Conservation (phyloP, 2,797 vertebrate species). For the Cyprinella venusta region DNA sequence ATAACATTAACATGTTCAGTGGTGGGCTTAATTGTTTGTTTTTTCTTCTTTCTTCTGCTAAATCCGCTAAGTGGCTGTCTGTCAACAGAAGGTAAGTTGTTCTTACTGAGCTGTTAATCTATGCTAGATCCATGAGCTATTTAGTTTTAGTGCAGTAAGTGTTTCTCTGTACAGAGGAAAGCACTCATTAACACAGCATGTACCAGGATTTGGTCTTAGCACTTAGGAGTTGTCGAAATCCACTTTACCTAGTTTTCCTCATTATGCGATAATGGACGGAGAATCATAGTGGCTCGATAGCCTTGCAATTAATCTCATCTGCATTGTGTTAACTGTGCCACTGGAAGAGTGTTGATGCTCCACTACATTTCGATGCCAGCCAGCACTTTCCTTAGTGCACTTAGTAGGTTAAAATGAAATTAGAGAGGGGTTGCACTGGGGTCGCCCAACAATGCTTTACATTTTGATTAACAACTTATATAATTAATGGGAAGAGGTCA, state of each 20-base stretch:
- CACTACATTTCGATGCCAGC: not conserved
- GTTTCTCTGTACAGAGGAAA: conserved; percentile 49
- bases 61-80: conserved; percentile 35
- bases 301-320: conserved; percentile 55
- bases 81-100: conserved; percentile 36
- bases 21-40: conserved; percentile 8
- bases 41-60: conserved; percentile 25
- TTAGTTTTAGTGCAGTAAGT: conserved; percentile 46
- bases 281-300: conserved; percentile 38
- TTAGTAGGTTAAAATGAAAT: conserved; percentile 22
- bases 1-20: not conserved
- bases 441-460: conserved; percentile 15
- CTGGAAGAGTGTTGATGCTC: not conserved
- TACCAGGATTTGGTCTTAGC: conserved; percentile 56
- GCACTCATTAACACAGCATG: conserved; percentile 53
- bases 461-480: conserved; percentile 27
- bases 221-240: conserved; percentile 56
- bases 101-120: conserved; percentile 53
- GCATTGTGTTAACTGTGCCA: conserved; percentile 44
- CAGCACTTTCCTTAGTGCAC: not conserved
- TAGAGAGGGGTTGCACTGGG: not conserved
- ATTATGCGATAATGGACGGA: conserved; percentile 48
- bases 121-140: conserved; percentile 48
- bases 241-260: conserved; percentile 49
- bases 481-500: not conserved